Evolutionary conservation across 2,888 invertebrate species (phyloP).

Genomic region (Ganaspis brasiliensis): DNA sequence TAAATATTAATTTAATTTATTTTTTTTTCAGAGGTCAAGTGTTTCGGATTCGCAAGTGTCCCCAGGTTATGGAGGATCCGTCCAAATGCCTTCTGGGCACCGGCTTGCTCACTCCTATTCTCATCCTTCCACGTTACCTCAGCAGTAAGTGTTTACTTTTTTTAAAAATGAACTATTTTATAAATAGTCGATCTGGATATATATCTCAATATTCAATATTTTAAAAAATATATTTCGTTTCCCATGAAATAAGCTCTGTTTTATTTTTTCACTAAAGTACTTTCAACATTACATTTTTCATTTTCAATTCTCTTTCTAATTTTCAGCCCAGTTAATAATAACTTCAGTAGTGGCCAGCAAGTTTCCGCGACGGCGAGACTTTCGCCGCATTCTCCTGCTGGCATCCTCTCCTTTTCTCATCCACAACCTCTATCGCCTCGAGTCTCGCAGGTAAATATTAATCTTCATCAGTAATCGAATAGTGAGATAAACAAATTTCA

Average conservation of each 20-base stretch:
- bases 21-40: constrained; percentile 79
- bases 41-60: constrained; percentile 84
- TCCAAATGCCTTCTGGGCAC: constrained; percentile 79
- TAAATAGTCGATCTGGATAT: no score
- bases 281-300: neutral
- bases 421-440: constrained; percentile 84
- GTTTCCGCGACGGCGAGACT: constrained; percentile 81
- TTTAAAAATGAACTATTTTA: constrained; percentile 35
- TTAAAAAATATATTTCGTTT: no score
- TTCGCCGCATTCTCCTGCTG: constrained; percentile 82
- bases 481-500: no score
- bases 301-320: no score
- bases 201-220: no score
- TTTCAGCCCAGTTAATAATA: constrained; percentile 78
- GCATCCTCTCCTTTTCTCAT: constrained; percentile 79
- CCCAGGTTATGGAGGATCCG: constrained; percentile 83
- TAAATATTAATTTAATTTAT: no score
- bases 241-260: neutral
- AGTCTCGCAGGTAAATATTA: constrained; percentile 80
- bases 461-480: no score
- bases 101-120: constrained; percentile 79
- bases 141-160: constrained; percentile 77
- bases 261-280: neutral
- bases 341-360: constrained; percentile 80
- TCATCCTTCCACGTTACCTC: constrained; percentile 78